Percentiles rank a stretch among this genome's conserved stretches.
These are phyloP conservation scores for Mus caroli DNA, from an alignment of 2,797 vertebrate genomes.

Conservation along the genomic window DNA sequence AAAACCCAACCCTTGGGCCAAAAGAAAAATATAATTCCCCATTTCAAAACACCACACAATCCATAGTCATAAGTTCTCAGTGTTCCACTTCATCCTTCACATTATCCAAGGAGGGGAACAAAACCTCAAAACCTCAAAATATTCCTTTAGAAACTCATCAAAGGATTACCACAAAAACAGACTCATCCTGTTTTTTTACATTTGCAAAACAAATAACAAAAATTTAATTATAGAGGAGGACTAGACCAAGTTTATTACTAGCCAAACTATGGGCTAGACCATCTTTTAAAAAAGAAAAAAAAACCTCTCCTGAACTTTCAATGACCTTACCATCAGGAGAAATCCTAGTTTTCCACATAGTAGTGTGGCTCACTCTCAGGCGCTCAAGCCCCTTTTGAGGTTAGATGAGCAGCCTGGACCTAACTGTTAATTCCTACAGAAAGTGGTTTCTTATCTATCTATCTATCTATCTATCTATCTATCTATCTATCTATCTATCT, in stretches of 20 bases:
- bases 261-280: constrained; percentile 63
- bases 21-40: constrained; percentile 39
- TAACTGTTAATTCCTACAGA: background rate
- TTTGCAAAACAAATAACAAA: constrained; percentile 75
- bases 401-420: constrained; percentile 1
- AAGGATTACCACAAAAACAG: constrained; percentile 78
- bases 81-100: background rate
- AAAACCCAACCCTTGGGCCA: constrained; percentile 40
- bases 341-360: constrained; percentile 28
- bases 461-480: background rate
- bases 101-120: constrained; percentile 51
- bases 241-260: constrained; percentile 56
- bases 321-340: constrained; percentile 63
- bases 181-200: constrained; percentile 48
- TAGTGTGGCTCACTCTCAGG: background rate
- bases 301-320: constrained; percentile 65
- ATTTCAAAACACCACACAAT: constrained; percentile 41
- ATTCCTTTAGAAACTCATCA: constrained; percentile 74
- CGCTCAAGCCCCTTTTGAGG: background rate
- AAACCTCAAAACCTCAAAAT: constrained; percentile 69
- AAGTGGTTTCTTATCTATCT: background rate
- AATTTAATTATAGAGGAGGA: constrained; percentile 77
- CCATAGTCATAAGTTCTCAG: constrained; percentile 45
- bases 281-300: background rate
- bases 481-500: background rate